Base-by-base conservation (phyloP, 2,113 vertebrate species). In the Psophia crepitans region DNA sequence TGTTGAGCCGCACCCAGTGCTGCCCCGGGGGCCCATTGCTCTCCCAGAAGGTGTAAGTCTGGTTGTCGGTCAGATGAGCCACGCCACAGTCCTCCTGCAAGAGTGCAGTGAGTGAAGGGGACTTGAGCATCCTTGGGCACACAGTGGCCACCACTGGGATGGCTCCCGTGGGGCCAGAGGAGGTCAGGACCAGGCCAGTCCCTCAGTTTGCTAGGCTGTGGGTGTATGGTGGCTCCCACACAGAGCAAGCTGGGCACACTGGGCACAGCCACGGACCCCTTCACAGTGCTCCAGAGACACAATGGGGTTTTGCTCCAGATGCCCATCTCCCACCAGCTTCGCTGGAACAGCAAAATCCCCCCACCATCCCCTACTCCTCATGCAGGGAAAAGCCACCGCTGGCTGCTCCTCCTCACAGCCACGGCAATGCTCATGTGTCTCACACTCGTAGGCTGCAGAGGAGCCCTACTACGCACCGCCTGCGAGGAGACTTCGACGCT, bases 1-100 rank as follows among this genome's bases (percentile, higher is more conserved):
- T 99, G 68, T 99, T 98, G 90, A 99, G 98, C 48, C 99, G 99
- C 94, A 99, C 99, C 99, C 99, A 99, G 98, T 99, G 99, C 90
- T 99, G 99, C 75, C 99, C 99, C 44, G 98, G 98, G 93, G 98
- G 98, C 46, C 99, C 99, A 3, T 97, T 98, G 16, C 99, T 99
- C 97, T 99, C 99, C 99, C 99, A 99, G 97, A 97, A 99, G 14
- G 99, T 99, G 93, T 99, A 97, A 1, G 96, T 96, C 81, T 98
- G 98, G 54, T 98, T 99, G 57, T 99, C 99, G 0, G 99, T 99
- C 96, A 99, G 98, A 79, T 98, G 98, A 78, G 98, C 98, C 8
- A 96, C 98, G 3, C 94, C 98, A 65, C 98, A 99, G 88, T 99
- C 99, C 87, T 99, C 99, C 99, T 99, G 84, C 63, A 86, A 95